A percentile compares a stretch with the other conserved stretches of the same genome.
These are phyloP conservation scores for Drosophila yakuba DNA, from an alignment of 1,140 invertebrate genomes.

Conservation along the genomic window DNA sequence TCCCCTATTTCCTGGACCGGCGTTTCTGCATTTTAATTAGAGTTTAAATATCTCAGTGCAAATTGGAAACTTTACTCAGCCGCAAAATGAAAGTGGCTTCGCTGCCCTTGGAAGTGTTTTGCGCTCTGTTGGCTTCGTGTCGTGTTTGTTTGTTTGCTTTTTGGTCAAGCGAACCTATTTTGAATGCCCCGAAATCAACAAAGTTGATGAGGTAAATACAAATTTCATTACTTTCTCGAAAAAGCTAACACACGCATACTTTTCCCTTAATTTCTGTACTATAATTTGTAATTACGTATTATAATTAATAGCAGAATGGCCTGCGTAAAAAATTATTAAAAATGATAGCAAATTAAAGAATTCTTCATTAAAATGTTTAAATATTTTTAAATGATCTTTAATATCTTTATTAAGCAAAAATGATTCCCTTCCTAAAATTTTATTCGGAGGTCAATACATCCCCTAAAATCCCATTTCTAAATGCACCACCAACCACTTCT, in stretches of 20 bases:
- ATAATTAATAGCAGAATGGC: too few species aligned
- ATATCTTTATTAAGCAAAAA: too few species aligned
- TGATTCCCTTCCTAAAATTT: neutral
- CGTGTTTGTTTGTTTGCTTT: slow-evolving; percentile 15
- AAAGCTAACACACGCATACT: too few species aligned
- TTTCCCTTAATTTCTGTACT: too few species aligned
- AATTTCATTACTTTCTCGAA: slow-evolving; percentile 10
- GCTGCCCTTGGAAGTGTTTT: slow-evolving; percentile 52
- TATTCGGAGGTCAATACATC: slow-evolving; percentile 1
- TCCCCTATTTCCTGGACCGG: slow-evolving; percentile 1
- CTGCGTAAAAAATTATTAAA: too few species aligned
- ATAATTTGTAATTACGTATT: too few species aligned
- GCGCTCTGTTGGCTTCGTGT: slow-evolving; percentile 11
- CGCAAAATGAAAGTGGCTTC: slow-evolving; percentile 77
- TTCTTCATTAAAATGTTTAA: too few species aligned
- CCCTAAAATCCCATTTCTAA: slow-evolving; percentile 18
- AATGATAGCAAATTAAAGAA: too few species aligned
- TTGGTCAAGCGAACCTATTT: slow-evolving; percentile 57
- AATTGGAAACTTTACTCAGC: slow-evolving; percentile 78
- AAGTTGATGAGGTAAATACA: slow-evolving; percentile 60
- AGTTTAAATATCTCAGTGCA: slow-evolving; percentile 79
- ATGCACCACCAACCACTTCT: slow-evolving; percentile 1
- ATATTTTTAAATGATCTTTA: too few species aligned
- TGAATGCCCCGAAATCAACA: slow-evolving; percentile 53
- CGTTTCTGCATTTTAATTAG: slow-evolving; percentile 78